These are phyloP conservation scores for Tetragonula clypearis DNA, from an alignment of 1,140 invertebrate species.

Conservation along the genomic window DNA sequence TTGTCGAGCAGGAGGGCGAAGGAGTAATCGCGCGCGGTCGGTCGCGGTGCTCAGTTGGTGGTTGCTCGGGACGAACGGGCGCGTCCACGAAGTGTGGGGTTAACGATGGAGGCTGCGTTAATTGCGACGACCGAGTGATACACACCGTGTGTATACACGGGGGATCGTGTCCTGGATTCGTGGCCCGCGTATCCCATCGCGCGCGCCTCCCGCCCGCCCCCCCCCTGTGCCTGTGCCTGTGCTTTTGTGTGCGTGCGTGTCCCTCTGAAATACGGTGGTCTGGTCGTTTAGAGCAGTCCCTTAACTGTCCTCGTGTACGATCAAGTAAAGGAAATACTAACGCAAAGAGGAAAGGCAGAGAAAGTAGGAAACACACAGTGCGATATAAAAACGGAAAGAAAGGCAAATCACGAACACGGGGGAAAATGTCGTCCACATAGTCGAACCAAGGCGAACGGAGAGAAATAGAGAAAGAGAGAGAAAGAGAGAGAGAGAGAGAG, in stretches of 20 bases:
- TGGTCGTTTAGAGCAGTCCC: not conserved
- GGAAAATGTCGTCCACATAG: conserved; percentile 36
- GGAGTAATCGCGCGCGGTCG: conserved; percentile 44
- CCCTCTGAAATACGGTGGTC: not conserved
- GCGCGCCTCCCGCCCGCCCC: not conserved
- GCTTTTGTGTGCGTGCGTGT: conserved; percentile 26
- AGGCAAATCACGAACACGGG: not conserved
- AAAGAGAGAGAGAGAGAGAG: conserved; percentile 26
- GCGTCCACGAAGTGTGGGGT: conserved; percentile 51
- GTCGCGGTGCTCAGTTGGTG: conserved; percentile 62
- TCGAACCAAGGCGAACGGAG: conserved; percentile 27
- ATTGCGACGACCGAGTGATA: conserved; percentile 55
- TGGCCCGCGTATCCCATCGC: conserved; percentile 24
- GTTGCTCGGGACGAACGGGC: conserved; percentile 55
- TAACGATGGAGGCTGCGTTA: conserved; percentile 56
- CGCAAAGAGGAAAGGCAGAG: not conserved
- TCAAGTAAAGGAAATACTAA: not conserved
- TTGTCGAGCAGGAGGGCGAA: conserved; percentile 10
- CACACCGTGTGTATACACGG: conserved; percentile 50
- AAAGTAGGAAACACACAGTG: not conserved
- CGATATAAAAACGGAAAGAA: not conserved
- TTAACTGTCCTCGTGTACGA: no score
- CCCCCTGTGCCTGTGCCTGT: not conserved
- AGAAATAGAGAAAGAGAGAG: conserved; percentile 20
- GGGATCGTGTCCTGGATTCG: conserved; percentile 49